phyloP scores from a whole-genome alignment of 2,888 invertebrate genomes.

The Lacanobia wlatinum region DNA sequence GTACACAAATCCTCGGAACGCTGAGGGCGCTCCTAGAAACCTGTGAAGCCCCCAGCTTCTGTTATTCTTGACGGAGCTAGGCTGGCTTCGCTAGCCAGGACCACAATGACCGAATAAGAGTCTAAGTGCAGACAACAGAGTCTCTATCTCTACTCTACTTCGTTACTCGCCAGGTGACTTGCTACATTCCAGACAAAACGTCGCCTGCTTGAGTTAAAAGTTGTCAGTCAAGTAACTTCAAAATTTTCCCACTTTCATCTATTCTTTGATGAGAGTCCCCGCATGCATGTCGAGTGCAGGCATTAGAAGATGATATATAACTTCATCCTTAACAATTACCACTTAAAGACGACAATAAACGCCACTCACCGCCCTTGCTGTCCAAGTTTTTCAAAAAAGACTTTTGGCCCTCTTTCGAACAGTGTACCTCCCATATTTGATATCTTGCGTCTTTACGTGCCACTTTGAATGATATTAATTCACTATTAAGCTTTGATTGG shows the following conservation, averaged over 20 bases:
- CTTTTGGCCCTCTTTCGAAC: slow-evolving; percentile 85
- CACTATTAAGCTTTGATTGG: slow-evolving; percentile 60
- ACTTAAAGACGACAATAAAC: background rate
- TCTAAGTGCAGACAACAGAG: no score
- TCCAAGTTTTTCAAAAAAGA: slow-evolving; percentile 82
- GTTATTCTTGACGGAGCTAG: no score
- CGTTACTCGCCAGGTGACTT: no score
- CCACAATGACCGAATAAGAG: no score
- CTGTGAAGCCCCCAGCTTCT: no score
- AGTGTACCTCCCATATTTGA: slow-evolving; percentile 86
- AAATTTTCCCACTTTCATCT: background rate
- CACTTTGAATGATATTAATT: slow-evolving; percentile 79
- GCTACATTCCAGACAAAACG: no score
- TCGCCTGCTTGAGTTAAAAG: background rate
- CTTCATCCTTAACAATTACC: background rate
- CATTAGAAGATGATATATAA: background rate
- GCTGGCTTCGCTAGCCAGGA: no score
- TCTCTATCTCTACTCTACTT: no score
- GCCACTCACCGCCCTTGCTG: slow-evolving; percentile 81
- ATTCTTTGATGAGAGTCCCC: background rate
- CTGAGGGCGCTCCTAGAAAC: no score
- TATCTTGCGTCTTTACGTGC: slow-evolving; percentile 80
- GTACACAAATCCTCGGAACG: no score
- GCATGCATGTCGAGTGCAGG: no score
- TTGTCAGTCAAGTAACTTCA: background rate